These are phyloP conservation scores for Lepidocyrtinus sp. DNA, from an alignment of 2,888 invertebrate genomes.

Conservation along the genomic window DNA sequence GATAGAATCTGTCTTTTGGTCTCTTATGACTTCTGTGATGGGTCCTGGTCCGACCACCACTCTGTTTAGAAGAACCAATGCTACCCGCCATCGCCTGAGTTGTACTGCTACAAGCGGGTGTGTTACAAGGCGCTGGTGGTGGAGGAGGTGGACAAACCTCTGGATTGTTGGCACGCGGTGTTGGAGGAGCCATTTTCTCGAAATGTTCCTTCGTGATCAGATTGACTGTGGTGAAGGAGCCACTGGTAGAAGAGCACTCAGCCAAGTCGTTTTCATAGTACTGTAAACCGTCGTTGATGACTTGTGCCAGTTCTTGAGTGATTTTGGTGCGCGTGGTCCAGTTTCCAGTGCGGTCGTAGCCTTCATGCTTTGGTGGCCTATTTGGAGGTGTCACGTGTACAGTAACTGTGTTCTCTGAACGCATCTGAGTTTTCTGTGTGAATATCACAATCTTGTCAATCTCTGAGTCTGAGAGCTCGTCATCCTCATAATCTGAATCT, in stretches of 20 bases:
- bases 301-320: conserved; percentile 93
- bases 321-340: conserved; percentile 93
- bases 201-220: conserved; percentile 91
- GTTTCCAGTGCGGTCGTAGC: conserved; percentile 92
- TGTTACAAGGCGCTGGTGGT: conserved; percentile 65
- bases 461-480: conserved; percentile 93
- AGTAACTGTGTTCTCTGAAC: conserved; percentile 33
- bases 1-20: conserved; percentile 53
- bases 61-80: neutral
- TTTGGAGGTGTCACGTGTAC: conserved; percentile 70
- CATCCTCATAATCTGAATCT: conserved; percentile 76
- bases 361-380: conserved; percentile 85
- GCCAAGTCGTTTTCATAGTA: conserved; percentile 94
- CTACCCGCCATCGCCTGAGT: conserved; percentile 21
- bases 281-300: conserved; percentile 96
- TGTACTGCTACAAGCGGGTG: conserved; percentile 54
- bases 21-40: conserved; percentile 38
- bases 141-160: conserved; percentile 80
- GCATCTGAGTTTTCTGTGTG: conserved; percentile 79
- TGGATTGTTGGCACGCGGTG: conserved; percentile 80
- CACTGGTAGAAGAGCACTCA: conserved; percentile 38
- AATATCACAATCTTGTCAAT: conserved; percentile 95
- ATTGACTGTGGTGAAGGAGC: conserved; percentile 76
- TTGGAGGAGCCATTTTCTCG: conserved; percentile 82
- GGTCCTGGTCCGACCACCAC: neutral